phyloP scores from a whole-genome alignment of 2,797 vertebrate genomes.

The Chromobotia macracanthus region DNA sequence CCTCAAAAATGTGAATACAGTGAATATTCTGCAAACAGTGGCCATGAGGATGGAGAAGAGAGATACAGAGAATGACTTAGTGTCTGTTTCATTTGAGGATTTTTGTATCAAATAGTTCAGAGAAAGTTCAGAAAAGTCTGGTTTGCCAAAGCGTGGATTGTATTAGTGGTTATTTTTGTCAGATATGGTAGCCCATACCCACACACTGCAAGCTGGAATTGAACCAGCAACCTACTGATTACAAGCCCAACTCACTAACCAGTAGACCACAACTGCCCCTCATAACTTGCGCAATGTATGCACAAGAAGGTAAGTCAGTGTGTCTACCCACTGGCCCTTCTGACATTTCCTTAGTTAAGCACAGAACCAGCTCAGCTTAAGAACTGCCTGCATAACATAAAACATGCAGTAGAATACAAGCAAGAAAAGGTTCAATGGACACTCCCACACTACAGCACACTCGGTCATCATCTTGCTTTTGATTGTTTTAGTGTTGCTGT shows the following conservation, averaged over 20 bases:
- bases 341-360: slow-evolving; percentile 29
- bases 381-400: slow-evolving; percentile 21
- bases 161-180: background rate
- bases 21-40: too few relatives aligned
- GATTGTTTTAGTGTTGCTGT: slow-evolving; percentile 6
- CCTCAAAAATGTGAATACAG: too few relatives aligned
- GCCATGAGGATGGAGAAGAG: background rate
- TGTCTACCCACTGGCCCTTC: slow-evolving; percentile 17
- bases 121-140: background rate
- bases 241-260: too few relatives aligned
- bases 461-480: slow-evolving; percentile 26
- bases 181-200: too few relatives aligned
- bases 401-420: slow-evolving; percentile 31
- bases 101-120: too few relatives aligned
- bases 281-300: too few relatives aligned
- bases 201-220: too few relatives aligned
- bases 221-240: too few relatives aligned
- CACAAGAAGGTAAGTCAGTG: background rate
- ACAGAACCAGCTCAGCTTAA: slow-evolving; percentile 35
- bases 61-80: background rate
- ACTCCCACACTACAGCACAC: slow-evolving; percentile 42
- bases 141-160: background rate
- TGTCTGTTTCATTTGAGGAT: background rate
- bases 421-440: slow-evolving; percentile 47
- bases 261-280: too few relatives aligned